Evolutionary conservation across 2,888 invertebrate genomes (phyloP).

Genomic region (Sminthurides aquaticus): DNA sequence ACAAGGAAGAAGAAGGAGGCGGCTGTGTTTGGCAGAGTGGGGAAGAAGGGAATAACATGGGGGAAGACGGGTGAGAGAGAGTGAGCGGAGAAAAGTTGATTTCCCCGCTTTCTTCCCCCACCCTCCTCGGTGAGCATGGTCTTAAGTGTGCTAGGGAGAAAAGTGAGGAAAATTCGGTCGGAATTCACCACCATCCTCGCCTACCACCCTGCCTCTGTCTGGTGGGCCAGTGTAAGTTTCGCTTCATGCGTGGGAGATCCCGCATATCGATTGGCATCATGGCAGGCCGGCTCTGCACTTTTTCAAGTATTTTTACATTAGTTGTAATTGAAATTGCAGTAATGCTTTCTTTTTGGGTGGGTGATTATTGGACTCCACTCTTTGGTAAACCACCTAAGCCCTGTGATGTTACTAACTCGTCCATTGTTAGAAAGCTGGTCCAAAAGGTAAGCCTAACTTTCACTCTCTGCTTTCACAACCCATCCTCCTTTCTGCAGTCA

Average conservation of each 20-base stretch:
- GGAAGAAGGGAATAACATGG: too few relatives aligned
- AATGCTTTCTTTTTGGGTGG: conserved; percentile 43
- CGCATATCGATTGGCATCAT: conserved; percentile 31
- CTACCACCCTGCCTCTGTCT: too few relatives aligned
- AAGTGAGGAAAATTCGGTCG: too few relatives aligned
- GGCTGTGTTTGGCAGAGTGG: too few relatives aligned
- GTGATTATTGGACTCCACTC: conserved; percentile 41
- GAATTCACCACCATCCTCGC: too few relatives aligned
- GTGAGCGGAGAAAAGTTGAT: conserved; percentile 1
- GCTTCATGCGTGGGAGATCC: conserved; percentile 16
- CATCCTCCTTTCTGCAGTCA: too few relatives aligned
- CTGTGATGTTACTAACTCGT: conserved; percentile 57
- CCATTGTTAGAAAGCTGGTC: conserved; percentile 76
- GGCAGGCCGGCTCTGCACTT: conserved; percentile 41
- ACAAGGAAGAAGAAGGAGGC: too few relatives aligned
- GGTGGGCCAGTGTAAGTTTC: neutral
- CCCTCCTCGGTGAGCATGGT: conserved; percentile 1
- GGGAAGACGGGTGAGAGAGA: too few relatives aligned
- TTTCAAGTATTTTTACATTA: conserved; percentile 40
- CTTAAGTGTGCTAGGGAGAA: neutral
- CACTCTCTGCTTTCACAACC: too few relatives aligned
- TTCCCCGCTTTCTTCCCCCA: conserved; percentile 1
- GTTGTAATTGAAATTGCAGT: conserved; percentile 40
- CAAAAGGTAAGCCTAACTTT: conserved; percentile 61
- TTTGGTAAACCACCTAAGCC: conserved; percentile 34